A percentile compares a stretch with the other conserved stretches of the same genome.
phyloP scores from a whole-genome alignment of 2,113 vertebrate genomes.

The Numenius arquata region DNA sequence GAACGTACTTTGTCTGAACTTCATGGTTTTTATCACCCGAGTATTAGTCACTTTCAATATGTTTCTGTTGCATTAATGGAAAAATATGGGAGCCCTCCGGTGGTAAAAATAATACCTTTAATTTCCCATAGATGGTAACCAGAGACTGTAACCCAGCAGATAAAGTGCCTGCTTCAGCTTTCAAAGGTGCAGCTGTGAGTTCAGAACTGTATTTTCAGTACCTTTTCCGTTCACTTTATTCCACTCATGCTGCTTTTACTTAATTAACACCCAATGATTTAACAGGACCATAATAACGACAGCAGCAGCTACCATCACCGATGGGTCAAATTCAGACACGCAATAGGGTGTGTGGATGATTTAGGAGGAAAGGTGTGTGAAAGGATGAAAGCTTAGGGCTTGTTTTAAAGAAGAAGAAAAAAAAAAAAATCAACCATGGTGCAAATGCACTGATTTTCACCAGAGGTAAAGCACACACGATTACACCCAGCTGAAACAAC shows the following conservation, averaged over 20 bases:
- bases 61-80: constrained; percentile 40
- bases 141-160: constrained; percentile 11
- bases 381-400: background rate
- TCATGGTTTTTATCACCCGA: background rate
- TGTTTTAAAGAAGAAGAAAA: background rate
- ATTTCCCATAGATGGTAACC: constrained; percentile 37
- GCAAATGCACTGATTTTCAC: background rate
- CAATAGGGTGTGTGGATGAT: background rate
- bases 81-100: constrained; percentile 41
- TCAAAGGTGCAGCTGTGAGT: background rate
- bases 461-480: background rate
- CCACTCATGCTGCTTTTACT: background rate
- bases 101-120: constrained; percentile 60
- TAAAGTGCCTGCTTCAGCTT: constrained; percentile 27
- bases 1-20: background rate
- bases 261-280: background rate
- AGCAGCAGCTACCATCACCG: background rate
- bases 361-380: background rate
- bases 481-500: background rate
- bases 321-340: background rate
- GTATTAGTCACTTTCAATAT: constrained; percentile 20
- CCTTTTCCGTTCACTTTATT: background rate
- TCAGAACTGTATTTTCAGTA: background rate
- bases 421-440: background rate
- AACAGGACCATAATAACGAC: background rate